Conservation (phyloP, 2,113 vertebrate genomes). For the Clarias macrocephalus region DNA sequence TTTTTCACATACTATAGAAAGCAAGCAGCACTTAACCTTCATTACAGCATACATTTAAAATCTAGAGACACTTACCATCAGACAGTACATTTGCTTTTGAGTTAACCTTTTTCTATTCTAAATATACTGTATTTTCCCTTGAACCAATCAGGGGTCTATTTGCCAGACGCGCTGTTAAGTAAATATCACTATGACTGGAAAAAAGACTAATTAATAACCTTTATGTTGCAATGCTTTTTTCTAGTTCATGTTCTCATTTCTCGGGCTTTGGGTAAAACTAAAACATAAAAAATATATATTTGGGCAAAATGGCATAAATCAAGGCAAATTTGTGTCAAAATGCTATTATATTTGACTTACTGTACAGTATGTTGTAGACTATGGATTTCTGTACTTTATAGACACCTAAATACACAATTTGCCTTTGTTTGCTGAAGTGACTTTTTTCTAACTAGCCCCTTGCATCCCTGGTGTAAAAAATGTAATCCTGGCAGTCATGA, state of each 20-base stretch:
- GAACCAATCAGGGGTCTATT: not conserved
- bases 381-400: not conserved
- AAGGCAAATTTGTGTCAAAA: not conserved
- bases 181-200: not conserved
- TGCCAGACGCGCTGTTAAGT: not conserved
- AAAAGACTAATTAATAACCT: not conserved
- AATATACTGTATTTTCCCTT: not conserved
- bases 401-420: not conserved
- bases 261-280: not conserved
- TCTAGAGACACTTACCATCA: not conserved
- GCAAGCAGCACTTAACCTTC: slow-evolving; percentile 4
- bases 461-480: not conserved
- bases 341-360: not conserved
- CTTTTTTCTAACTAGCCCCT: not conserved
- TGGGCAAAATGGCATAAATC: not conserved
- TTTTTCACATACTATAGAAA: not conserved
- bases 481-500: not conserved
- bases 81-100: not conserved
- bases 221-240: not conserved
- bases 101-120: not conserved
- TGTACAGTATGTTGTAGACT: not conserved
- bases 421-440: not conserved
- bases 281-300: not conserved
- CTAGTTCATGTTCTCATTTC: not conserved
- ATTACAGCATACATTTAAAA: not conserved